Evolutionary conservation across 2,888 invertebrate species (phyloP).

Genomic region (Melanostoma scalare): DNA sequence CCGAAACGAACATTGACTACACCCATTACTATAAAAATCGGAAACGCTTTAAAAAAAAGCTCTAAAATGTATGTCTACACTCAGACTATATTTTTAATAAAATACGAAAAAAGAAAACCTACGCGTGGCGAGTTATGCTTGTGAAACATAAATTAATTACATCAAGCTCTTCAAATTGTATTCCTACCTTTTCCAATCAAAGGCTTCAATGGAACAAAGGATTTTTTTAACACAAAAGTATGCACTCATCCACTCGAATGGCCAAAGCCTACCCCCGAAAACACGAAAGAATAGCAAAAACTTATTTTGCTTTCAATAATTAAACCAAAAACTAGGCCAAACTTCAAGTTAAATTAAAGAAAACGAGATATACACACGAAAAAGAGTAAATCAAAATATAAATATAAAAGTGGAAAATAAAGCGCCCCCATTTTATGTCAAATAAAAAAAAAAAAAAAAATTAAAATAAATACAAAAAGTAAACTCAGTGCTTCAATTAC

Average conservation of each 20-base stretch:
- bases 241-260: constrained; percentile 16
- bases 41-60: no score
- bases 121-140: no score
- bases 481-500: constrained; percentile 69
- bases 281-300: neutral
- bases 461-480: constrained; percentile 58
- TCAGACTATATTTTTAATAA: no score
- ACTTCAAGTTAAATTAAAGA: constrained; percentile 44
- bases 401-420: neutral
- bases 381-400: neutral
- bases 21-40: no score
- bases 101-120: no score
- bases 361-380: neutral
- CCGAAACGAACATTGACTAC: no score
- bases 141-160: no score
- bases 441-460: constrained; percentile 14
- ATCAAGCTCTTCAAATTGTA: no score
- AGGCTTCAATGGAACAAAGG: constrained; percentile 1
- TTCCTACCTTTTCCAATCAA: constrained; percentile 7
- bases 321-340: constrained; percentile 39
- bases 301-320: constrained; percentile 20
- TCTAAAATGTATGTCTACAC: no score
- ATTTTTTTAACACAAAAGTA: constrained; percentile 21
- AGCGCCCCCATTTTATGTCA: neutral
- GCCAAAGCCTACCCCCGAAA: constrained; percentile 13